A percentile compares a stretch with the other conserved stretches of the same genome.
Conservation (phyloP, 2,888 invertebrate genomes). For the Ichneumon xanthorius region DNA sequence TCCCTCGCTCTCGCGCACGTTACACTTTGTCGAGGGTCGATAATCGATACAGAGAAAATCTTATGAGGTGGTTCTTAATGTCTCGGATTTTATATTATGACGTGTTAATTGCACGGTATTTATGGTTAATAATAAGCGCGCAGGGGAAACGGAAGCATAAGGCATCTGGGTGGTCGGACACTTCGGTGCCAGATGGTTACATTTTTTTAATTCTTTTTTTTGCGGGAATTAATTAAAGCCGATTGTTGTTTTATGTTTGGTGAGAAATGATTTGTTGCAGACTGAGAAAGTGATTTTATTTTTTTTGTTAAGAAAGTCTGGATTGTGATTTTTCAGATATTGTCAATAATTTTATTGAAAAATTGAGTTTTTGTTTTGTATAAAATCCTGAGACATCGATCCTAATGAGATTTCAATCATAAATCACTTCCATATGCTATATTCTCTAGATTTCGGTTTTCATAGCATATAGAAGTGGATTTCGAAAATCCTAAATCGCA, state of each 20-base stretch:
- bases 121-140: conserved; percentile 15
- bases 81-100: conserved; percentile 16
- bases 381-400: too few relatives aligned
- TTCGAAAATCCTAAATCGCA: too few relatives aligned
- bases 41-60: conserved; percentile 16
- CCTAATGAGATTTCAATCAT: too few relatives aligned
- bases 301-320: too few relatives aligned
- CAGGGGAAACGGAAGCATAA: conserved; percentile 23
- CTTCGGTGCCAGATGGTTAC: neutral
- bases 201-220: neutral
- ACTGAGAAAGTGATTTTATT: too few relatives aligned
- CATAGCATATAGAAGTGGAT: too few relatives aligned
- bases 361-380: neutral
- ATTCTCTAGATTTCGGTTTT: too few relatives aligned
- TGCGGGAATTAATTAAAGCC: neutral
- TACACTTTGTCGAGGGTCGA: conserved; percentile 17
- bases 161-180: conserved; percentile 26
- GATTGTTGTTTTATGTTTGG: too few relatives aligned
- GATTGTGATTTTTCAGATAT: too few relatives aligned
- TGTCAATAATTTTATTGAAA: too few relatives aligned
- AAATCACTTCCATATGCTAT: too few relatives aligned
- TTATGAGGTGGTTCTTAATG: neutral
- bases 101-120: conserved; percentile 26
- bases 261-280: too few relatives aligned
- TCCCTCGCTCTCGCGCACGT: neutral